A percentile compares a stretch with the other conserved stretches of the same genome.
Evolutionary conservation across 1,140 invertebrate species (phyloP).

Genomic region (Zaprionus lachaisei): DNA sequence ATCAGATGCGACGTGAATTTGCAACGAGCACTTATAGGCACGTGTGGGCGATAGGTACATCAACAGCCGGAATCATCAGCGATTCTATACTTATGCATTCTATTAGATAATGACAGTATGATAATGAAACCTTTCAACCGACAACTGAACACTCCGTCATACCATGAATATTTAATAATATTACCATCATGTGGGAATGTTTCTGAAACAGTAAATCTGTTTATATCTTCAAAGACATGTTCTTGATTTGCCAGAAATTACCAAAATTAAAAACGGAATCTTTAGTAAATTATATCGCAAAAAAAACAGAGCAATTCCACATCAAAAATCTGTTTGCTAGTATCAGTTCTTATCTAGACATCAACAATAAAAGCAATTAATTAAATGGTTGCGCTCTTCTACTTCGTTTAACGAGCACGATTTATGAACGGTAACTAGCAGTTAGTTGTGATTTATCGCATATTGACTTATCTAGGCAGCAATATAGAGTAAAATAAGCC

Average conservation of each 20-base stretch:
- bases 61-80: neutral
- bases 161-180: neutral
- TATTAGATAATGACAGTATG: constrained; percentile 32
- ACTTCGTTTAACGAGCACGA: neutral
- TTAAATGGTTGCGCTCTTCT: neutral
- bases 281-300: neutral
- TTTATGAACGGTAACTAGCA: constrained; percentile 14
- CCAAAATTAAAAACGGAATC: neutral
- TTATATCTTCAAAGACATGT: neutral
- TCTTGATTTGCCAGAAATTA: neutral
- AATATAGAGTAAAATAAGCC: neutral
- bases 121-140: constrained; percentile 13
- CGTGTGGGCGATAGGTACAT: constrained; percentile 21
- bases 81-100: constrained; percentile 29
- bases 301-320: neutral
- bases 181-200: neutral
- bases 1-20: constrained; percentile 1
- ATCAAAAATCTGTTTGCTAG: neutral
- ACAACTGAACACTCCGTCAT: neutral
- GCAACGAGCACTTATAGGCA: constrained; percentile 21
- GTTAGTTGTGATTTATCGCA: constrained; percentile 14
- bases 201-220: neutral
- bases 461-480: constrained; percentile 13
- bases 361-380: neutral
- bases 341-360: constrained; percentile 7